Evolutionary conservation across 1,140 invertebrate genomes (phyloP), one percentile per base, ranked within the genome.

Genomic region (Tetramorium simillimum): DNA sequence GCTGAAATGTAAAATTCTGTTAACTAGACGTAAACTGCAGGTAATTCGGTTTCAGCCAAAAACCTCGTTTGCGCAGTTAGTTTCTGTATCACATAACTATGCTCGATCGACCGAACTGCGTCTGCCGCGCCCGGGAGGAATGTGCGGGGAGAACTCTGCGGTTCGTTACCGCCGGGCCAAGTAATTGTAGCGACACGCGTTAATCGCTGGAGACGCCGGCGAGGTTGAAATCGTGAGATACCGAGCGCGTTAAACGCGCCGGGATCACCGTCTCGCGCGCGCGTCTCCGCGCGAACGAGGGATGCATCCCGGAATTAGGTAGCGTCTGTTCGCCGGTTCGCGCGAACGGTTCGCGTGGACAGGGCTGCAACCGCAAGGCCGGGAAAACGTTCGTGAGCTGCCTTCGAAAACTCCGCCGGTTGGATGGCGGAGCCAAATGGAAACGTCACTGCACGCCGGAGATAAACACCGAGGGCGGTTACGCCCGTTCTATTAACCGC

Each of bases 381-480:
- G 80, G 24, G 37, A 14, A 37, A 46, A 84, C 12, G 53, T 73
- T 84, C 69, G 80, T 84, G 80, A 84, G 24, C 69, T 73, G 80
- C 72, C 21, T 84, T 9, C 53, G 80, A 84, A 84, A 84, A 62
- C 69, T 73, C 43, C 7, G 9, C 40, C 40, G 28, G 12, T 40
- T 28, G 18, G 3, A 16, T 5, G 21, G 37, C 5, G 21, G 67
- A 10, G 14, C 46, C 28, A 56, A 73, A 84, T 84, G 69, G 69
- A 73, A 73, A 73, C 28, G 80, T 73, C 53, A 73, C 67, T 84
- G 80, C 40, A 60, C 18, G 16, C 69, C 24, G 53, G 53, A 73
- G 80, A 84, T 84, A 84, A 84, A 84, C 69, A 73, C 63, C 67
- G 65, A 12, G 51, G 16, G 65, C 40, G 80, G 80, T 72, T 84